phyloP scores from a whole-genome alignment of 2,888 invertebrate genomes.

The Cantharis nigra region DNA sequence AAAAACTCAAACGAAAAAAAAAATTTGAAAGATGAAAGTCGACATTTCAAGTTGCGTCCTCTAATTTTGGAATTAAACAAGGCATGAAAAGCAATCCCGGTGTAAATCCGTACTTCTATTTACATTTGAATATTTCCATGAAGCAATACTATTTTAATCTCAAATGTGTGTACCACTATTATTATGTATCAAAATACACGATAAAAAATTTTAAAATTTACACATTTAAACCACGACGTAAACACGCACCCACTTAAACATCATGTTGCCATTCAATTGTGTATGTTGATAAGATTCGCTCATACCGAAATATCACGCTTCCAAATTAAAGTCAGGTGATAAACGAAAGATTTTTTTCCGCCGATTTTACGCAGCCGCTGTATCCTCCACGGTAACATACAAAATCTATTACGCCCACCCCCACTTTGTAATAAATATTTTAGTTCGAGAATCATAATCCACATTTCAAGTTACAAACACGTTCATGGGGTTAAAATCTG shows the following conservation, averaged over 20 bases:
- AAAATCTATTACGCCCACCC: neutral
- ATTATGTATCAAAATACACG: neutral
- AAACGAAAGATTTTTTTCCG: neutral
- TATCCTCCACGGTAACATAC: neutral
- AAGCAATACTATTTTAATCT: neutral
- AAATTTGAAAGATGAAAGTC: neutral
- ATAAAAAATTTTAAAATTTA: neutral
- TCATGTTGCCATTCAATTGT: neutral
- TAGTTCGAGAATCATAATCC: neutral
- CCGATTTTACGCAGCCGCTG: neutral
- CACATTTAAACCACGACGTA: neutral
- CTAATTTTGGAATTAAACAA: neutral
- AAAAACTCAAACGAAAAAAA: neutral
- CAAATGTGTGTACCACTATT: neutral
- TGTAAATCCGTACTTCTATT: neutral
- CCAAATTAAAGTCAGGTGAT: neutral
- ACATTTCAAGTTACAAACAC: neutral
- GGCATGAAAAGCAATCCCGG: neutral
- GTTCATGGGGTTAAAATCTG: neutral
- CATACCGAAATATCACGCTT: neutral
- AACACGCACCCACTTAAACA: neutral
- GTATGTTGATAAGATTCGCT: neutral
- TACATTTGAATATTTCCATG: neutral
- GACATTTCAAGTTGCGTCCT: neutral
- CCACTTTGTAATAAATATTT: neutral